Base-by-base conservation (phyloP, 2,113 vertebrate genomes). In the Ageneiosus marmoratus region DNA sequence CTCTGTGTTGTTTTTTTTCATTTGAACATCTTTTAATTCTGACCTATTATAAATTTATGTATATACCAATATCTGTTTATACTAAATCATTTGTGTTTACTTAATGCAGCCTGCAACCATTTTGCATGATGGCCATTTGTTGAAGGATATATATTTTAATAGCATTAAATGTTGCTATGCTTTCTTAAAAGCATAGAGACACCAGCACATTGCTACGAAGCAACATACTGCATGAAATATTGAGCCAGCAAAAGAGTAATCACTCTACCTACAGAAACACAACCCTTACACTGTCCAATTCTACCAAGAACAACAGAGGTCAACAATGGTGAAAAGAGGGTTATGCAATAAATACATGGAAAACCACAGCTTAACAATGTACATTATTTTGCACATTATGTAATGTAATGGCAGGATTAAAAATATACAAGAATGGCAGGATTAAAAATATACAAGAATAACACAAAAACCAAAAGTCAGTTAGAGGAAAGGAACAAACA, bases 111-210 rank as follows among this genome's bases (percentile, higher is more conserved):
- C 58, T 44, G 27, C 15, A 34, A 8, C 58, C 1, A 48, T 20
- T 3, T 13, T 63, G 4, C 15, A 5, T 51, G 16, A 9, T 24
- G 11, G 41, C 20, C 46, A 32, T 5, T 63, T 79, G 27, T 67
- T 67, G 7, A 67, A 69, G 10, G 65, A 41, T 44, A 10, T 67
- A 67, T 18, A 4, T 18, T 29, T 32, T 13, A 4, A 29, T 15
- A 18, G 15, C 44, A 50, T 29, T 44, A 65, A 65, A 63, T 50
- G 46, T 65, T 79, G 58, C 58, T 79, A 65, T 63, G 20, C 27
- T 79, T 51, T 62, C 27, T 65, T 6, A 78, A n/a, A 46, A n/a
- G n/a, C 48, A 46, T 16, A 73, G 37, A 72, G 24, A 81, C 69
- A 82, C 69, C 27, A 74, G n/a, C n/a, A 18, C 10, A 48, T n/a